phyloP scores from a whole-genome alignment of 2,888 invertebrate species.

The Ennomos quercinarius region DNA sequence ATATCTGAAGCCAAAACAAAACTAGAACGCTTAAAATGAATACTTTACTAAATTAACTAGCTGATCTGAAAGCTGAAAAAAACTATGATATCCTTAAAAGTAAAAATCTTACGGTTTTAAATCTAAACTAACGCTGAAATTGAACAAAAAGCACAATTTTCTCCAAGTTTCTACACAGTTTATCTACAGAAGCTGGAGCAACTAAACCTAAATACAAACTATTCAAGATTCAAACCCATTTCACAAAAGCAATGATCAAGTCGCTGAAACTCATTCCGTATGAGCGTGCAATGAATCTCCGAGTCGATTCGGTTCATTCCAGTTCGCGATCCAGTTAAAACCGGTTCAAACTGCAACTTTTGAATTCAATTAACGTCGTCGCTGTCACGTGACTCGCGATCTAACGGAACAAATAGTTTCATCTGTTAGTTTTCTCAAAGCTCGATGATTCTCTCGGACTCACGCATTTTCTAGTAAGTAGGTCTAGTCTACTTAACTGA shows the following conservation, averaged over 20 bases:
- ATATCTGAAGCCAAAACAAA: too few species aligned
- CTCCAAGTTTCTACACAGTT: too few species aligned
- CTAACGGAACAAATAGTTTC: constrained; percentile 16
- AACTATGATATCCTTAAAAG: too few species aligned
- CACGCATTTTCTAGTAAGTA: background rate
- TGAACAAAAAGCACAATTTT: too few species aligned
- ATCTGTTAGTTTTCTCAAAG: constrained; percentile 9
- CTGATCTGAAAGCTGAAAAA: too few species aligned
- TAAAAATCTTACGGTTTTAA: background rate
- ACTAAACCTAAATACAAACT: constrained; percentile 18
- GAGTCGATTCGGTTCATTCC: constrained; percentile 17
- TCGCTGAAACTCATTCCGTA: constrained; percentile 19
- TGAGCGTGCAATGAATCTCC: constrained; percentile 25
- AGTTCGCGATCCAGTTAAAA: constrained; percentile 21
- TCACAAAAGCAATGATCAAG: constrained; percentile 25
- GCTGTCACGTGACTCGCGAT: constrained; percentile 29
- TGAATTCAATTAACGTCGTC: constrained; percentile 36
- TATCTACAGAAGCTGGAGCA: background rate
- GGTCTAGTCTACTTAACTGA: too few species aligned
- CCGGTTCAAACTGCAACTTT: constrained; percentile 31
- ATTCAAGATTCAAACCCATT: constrained; percentile 19
- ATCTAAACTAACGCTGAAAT: background rate
- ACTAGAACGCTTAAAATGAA: too few species aligned
- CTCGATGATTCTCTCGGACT: background rate
- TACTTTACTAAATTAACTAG: too few species aligned